Conservation (phyloP, 92 coral and sea anemone species). For the Bergia sp. region DNA sequence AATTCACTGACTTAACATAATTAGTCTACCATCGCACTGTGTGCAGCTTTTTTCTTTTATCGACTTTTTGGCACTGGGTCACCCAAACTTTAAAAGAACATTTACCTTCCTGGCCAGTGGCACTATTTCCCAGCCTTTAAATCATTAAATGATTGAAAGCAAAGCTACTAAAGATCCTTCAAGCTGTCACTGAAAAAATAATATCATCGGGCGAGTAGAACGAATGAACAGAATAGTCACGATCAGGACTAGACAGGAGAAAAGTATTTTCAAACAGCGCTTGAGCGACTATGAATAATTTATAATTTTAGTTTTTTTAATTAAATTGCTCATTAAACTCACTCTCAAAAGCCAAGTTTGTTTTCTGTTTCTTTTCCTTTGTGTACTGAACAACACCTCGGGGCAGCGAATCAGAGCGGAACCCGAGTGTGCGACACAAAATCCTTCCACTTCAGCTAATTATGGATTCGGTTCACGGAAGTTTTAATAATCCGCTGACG, state of each 20-base stretch:
- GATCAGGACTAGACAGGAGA: background rate
- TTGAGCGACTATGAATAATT: no score
- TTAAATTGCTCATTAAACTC: background rate
- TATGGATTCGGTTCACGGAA: background rate
- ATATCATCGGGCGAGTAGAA: background rate
- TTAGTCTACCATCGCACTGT: no score
- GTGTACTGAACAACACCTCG: background rate
- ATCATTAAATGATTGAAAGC: background rate
- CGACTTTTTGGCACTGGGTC: no score
- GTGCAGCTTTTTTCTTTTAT: no score
- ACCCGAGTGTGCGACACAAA: no score
- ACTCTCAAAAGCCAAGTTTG: background rate
- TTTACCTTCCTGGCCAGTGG: no score
- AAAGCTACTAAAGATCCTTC: background rate
- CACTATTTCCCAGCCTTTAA: background rate
- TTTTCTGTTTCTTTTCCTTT: background rate
- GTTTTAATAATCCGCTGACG: background rate
- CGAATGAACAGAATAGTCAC: background rate
- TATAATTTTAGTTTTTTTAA: no score
- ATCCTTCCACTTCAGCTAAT: background rate
- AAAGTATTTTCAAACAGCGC: background rate
- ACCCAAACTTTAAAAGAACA: no score
- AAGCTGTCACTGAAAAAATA: background rate
- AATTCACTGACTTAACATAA: no score
- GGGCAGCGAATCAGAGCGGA: conserved; percentile 1